These are phyloP conservation scores for Eupeodes corollae DNA, from an alignment of 1,140 invertebrate genomes.

Conservation along the genomic window DNA sequence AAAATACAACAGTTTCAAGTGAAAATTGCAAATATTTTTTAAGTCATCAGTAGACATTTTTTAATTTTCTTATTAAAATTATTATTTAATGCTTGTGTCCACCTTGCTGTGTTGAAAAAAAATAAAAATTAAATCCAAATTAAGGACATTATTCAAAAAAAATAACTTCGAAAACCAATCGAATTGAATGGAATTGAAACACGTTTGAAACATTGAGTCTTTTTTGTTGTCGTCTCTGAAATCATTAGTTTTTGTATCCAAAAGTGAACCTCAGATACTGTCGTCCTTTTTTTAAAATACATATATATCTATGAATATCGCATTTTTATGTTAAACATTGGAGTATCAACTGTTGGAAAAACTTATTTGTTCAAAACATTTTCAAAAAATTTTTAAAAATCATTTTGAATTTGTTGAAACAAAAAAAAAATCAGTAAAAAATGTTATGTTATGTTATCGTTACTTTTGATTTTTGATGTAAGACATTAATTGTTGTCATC, in stretches of 20 bases:
- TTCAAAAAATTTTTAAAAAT: too few relatives aligned
- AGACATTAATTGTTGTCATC: too few relatives aligned
- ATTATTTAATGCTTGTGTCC: not conserved
- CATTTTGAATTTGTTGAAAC: too few relatives aligned
- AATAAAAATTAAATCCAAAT: too few relatives aligned
- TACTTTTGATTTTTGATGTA: too few relatives aligned
- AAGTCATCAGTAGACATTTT: not conserved
- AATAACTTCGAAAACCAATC: slow-evolving; percentile 9
- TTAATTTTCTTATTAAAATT: too few relatives aligned
- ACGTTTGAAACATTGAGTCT: slow-evolving; percentile 23
- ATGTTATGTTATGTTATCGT: too few relatives aligned
- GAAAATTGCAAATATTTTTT: not conserved
- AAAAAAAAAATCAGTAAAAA: too few relatives aligned
- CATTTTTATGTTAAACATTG: not conserved
- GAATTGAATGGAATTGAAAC: slow-evolving; percentile 31
- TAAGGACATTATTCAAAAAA: not conserved
- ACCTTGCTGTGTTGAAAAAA: not conserved
- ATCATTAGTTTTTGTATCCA: not conserved
- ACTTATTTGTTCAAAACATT: not conserved
- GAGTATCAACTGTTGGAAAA: not conserved
- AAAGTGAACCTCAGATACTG: not conserved
- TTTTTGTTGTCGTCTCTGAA: too few relatives aligned
- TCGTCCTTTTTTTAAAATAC: not conserved
- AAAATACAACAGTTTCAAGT: not conserved
- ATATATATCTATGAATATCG: not conserved